A percentile compares a stretch with the other conserved stretches of the same genome.
phyloP scores from a whole-genome alignment of 2,797 vertebrate genomes.

The Lepus townsendii region DNA sequence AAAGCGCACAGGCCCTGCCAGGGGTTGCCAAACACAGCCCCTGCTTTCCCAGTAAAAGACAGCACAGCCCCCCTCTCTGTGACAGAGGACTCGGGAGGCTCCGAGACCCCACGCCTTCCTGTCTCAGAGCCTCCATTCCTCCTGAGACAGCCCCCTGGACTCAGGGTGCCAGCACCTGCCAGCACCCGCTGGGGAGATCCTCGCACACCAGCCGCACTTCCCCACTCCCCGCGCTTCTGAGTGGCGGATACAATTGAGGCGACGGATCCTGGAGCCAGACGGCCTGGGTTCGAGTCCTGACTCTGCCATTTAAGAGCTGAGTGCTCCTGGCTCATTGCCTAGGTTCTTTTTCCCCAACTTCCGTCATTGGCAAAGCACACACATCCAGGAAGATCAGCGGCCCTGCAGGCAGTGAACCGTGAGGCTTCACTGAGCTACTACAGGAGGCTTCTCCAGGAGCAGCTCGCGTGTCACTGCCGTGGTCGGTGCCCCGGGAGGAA shows the following conservation, averaged over 20 bases:
- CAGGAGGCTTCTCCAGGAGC: neutral
- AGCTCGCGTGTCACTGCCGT: neutral
- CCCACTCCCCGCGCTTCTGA: neutral
- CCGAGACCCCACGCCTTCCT: neutral
- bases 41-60: neutral
- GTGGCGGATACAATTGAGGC: neutral
- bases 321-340: neutral
- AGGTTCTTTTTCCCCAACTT: neutral
- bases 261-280: neutral
- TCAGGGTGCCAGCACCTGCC: neutral
- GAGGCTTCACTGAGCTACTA: neutral
- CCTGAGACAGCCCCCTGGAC: neutral
- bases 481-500: slow-evolving; percentile 48
- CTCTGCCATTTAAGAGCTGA: neutral
- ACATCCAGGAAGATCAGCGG: neutral
- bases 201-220: neutral
- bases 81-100: neutral
- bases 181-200: neutral
- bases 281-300: neutral
- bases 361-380: neutral
- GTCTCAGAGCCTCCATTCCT: neutral
- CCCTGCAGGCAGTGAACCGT: too few relatives aligned
- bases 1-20: neutral
- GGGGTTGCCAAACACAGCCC: neutral
- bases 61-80: too few relatives aligned